phyloP scores from a whole-genome alignment of 2,113 vertebrate species.

The Ramphastos sulfuratus region DNA sequence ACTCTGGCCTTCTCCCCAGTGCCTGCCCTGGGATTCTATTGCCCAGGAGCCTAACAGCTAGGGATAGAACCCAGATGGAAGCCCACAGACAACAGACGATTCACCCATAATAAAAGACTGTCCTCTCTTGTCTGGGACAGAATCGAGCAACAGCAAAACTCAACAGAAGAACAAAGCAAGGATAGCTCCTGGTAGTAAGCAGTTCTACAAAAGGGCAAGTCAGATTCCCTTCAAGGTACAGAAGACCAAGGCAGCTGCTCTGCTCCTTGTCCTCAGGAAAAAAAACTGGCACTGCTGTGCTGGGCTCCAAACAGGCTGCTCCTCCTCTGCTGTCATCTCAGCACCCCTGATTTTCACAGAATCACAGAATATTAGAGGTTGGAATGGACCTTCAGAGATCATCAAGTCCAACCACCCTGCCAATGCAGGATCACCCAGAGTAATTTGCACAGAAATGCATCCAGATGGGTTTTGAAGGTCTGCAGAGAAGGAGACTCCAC shows the following conservation, averaged over 20 bases:
- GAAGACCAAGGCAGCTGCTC: neutral
- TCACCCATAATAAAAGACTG: neutral
- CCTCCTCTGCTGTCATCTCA: too few relatives aligned
- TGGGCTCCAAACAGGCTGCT: too few relatives aligned
- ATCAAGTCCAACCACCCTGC: too few relatives aligned
- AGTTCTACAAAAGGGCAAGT: neutral
- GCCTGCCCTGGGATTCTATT: neutral
- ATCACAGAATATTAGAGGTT: too few relatives aligned
- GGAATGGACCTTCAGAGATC: too few relatives aligned
- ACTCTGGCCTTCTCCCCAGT: neutral
- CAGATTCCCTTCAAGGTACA: neutral
- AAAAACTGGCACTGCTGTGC: neutral
- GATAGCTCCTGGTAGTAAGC: neutral
- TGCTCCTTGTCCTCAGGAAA: neutral
- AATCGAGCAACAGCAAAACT: neutral
- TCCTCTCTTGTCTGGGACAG: neutral
- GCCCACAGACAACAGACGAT: neutral
- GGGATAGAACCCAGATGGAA: neutral
- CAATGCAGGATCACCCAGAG: too few relatives aligned
- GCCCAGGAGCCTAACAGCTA: neutral
- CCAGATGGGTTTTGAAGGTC: too few relatives aligned
- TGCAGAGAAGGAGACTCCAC: too few relatives aligned
- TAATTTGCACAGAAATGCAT: too few relatives aligned
- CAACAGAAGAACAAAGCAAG: neutral
- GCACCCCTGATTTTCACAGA: too few relatives aligned